Evolutionary conservation across 2,797 vertebrate genomes (phyloP).

Genomic region (Myiotriccus ornatus): DNA sequence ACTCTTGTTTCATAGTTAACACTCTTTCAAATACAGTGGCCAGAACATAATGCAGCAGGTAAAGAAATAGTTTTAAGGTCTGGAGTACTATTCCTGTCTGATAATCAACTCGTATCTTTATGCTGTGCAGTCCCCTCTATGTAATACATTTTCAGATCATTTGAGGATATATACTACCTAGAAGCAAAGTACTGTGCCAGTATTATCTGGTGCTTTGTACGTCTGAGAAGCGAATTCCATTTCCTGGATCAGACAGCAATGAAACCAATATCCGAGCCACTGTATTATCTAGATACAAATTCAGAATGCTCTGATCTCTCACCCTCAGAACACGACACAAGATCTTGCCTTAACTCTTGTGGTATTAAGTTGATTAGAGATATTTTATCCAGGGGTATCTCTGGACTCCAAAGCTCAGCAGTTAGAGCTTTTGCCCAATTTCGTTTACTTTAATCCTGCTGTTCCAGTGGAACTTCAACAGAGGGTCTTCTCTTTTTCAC

Average conservation of each 20-base stretch:
- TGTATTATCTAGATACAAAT: constrained; percentile 27
- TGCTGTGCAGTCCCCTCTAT: background rate
- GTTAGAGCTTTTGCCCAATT: constrained; percentile 17
- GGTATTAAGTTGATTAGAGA: constrained; percentile 33
- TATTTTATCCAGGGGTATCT: constrained; percentile 24
- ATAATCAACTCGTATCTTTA: constrained; percentile 3
- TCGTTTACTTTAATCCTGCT: constrained; percentile 28
- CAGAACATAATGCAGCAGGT: background rate
- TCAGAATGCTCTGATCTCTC: constrained; percentile 27
- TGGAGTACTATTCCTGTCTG: background rate
- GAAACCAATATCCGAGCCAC: constrained; percentile 6
- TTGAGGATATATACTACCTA: constrained; percentile 1
- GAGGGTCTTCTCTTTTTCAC: background rate
- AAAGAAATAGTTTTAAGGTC: background rate
- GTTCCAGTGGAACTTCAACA: background rate
- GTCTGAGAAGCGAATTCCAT: background rate
- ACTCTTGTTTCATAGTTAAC: background rate
- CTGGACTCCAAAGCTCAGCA: constrained; percentile 20
- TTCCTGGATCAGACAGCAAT: constrained; percentile 47
- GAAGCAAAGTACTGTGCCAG: background rate
- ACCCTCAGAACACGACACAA: background rate
- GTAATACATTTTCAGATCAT: constrained; percentile 40
- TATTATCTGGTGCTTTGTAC: constrained; percentile 19
- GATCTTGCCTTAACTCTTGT: constrained; percentile 4
- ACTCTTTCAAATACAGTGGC: background rate